A percentile compares a stretch with the other conserved stretches of the same genome.
phyloP scores from a whole-genome alignment of 1,140 invertebrate genomes.

The Drosophila miranda region DNA sequence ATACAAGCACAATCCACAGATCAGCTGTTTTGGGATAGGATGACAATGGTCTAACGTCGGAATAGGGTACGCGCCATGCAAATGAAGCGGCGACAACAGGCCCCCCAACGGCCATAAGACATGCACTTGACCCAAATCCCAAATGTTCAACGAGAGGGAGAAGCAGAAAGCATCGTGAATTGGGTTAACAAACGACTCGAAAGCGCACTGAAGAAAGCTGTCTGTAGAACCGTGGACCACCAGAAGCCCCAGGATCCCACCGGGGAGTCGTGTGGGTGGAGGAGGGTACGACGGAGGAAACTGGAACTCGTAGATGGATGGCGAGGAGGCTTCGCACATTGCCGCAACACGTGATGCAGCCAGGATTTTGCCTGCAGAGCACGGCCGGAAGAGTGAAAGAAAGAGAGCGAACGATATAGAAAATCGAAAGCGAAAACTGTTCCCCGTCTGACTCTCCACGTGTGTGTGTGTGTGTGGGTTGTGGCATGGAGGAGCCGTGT shows the following conservation, averaged over 20 bases:
- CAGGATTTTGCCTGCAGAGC: conserved; percentile 24
- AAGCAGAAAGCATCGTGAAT: conserved; percentile 51
- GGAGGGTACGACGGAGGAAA: background rate
- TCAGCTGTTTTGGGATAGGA: conserved; percentile 18
- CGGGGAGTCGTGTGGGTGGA: conserved; percentile 16
- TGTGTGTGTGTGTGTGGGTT: conserved; percentile 15
- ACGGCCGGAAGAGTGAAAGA: too few species aligned
- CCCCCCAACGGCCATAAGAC: conserved; percentile 37
- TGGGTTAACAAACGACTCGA: conserved; percentile 75
- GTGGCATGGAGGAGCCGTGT: conserved; percentile 1
- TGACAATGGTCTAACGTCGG: too few species aligned
- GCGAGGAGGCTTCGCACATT: conserved; percentile 42
- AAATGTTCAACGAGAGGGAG: conserved; percentile 26
- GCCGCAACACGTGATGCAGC: conserved; percentile 69
- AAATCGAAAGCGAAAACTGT: conserved; percentile 74
- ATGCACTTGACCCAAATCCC: conserved; percentile 79
- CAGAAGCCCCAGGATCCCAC: conserved; percentile 4
- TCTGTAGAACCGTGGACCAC: background rate
- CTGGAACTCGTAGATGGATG: conserved; percentile 16
- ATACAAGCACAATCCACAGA: conserved; percentile 20
- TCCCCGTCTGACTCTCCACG: conserved; percentile 20
- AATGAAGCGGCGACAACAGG: conserved; percentile 34
- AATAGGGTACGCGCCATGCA: conserved; percentile 28
- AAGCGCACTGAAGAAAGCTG: conserved; percentile 23
- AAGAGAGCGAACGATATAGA: conserved; percentile 24